Evolutionary conservation across 2,113 vertebrate species (phyloP), one percentile per base, ranked within the genome.

Genomic region (Struthio camelus): DNA sequence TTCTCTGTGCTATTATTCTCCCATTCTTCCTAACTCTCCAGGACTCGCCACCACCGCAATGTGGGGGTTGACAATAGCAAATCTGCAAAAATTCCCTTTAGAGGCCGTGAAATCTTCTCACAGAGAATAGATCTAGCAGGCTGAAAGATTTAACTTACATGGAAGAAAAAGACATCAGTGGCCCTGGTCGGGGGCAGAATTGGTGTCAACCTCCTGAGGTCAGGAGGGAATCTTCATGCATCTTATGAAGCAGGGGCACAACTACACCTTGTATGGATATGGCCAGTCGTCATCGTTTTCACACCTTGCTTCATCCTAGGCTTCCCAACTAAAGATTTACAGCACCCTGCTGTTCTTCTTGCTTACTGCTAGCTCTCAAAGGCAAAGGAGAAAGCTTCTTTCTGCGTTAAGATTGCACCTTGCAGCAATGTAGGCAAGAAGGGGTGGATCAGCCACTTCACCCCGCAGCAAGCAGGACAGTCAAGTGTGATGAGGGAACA

Each of bases 401-500:
- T 61, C 40, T 92, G 40, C 54, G 53, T 19, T 2, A 23, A 82
- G 79, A 18, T 83, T 92, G 62, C 94, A 70, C 82, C 54, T 93
- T 46, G 81, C 69, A 56, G 81, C 25, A 2, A 28, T 0, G 2
- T 9, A 14, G 58, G 4, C 22, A 24, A 66, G 59, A 50, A 76
- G 79, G 75, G 93, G 88, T 88, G 78, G 92, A n/a, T 88, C 78
- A 95, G 64, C 83, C 67, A 66, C 92, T 92, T 92, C 85, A 86
- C 0, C 4, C 88, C 1, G 40, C 0, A 36, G 59, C 83, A 71
- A 85, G 91, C 75, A 16, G 70, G 61, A 81, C 5, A 0, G 6
- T 66, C 89, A 89, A 81, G 85, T 79, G 91, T 69, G 93, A 59
- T 8, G 5, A 48, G 51, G 53, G 1, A 8, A 19, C 58, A 70